A percentile compares a stretch with the other conserved stretches of the same genome.
These are phyloP conservation scores for Pterophyllum scalare DNA, from an alignment of 2,113 vertebrate genomes.

Conservation along the genomic window DNA sequence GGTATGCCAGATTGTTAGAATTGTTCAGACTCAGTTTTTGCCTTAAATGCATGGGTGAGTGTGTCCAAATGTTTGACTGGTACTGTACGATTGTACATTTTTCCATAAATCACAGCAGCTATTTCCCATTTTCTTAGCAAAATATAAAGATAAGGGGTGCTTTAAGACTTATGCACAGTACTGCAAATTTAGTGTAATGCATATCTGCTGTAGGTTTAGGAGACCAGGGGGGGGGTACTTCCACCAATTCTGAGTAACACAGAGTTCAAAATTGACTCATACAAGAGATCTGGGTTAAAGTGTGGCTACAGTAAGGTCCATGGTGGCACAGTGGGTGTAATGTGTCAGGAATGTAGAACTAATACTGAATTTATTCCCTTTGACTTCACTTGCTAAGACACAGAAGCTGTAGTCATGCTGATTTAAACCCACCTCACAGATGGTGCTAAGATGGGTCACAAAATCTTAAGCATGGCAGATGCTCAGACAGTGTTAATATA, in stretches of 20 bases:
- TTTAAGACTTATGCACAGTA: neutral
- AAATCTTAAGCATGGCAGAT: constrained; percentile 42
- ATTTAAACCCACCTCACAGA: constrained; percentile 58
- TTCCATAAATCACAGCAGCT: no score
- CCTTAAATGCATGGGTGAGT: no score
- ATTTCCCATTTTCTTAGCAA: no score
- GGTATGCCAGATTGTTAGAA: neutral
- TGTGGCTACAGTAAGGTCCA: neutral
- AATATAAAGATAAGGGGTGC: no score
- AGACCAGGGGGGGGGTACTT: neutral
- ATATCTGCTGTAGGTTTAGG: neutral
- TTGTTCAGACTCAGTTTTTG: no score
- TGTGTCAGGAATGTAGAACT: neutral
- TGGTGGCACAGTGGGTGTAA: neutral
- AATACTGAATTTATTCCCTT: neutral
- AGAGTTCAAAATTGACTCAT: constrained; percentile 38
- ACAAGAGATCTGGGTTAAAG: constrained; percentile 10
- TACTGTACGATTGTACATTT: no score
- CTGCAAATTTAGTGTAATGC: neutral
- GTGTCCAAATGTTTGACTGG: no score
- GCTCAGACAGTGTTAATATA: constrained; percentile 19
- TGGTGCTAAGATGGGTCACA: constrained; percentile 25
- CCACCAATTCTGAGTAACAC: neutral
- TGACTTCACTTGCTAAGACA: constrained; percentile 4
- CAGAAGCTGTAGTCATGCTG: constrained; percentile 14